These are phyloP conservation scores for Drosophila pandora DNA, from an alignment of 1,140 invertebrate genomes.

Conservation along the genomic window DNA sequence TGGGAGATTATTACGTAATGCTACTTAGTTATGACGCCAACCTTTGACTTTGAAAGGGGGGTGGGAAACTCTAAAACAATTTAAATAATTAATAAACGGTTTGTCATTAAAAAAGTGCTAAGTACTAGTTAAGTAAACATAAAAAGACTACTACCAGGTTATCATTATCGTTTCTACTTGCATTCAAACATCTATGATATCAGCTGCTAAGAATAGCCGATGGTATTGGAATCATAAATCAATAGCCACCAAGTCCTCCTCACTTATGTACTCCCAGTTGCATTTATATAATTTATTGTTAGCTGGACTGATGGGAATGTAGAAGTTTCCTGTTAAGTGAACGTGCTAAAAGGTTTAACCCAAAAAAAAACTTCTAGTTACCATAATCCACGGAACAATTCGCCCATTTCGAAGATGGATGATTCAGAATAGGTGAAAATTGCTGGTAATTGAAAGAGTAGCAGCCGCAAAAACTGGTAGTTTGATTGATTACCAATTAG, in stretches of 20 bases:
- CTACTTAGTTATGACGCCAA: constrained; percentile 12
- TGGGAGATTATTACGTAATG: constrained; percentile 17
- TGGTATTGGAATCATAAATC: constrained; percentile 34
- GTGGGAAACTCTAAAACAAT: background rate
- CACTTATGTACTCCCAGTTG: constrained; percentile 5
- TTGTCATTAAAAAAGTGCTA: background rate
- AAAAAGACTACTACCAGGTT: background rate
- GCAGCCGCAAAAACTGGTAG: constrained; percentile 18
- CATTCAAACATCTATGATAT: constrained; percentile 31
- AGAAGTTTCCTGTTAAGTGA: constrained; percentile 8
- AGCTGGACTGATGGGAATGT: constrained; percentile 8
- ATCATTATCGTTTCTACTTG: background rate
- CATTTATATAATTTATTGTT: constrained; percentile 27
- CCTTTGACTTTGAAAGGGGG: background rate
- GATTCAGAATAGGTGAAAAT: constrained; percentile 60
- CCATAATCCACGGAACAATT: constrained; percentile 26
- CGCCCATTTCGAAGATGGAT: constrained; percentile 25
- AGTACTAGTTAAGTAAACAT: background rate
- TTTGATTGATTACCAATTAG: constrained; percentile 78
- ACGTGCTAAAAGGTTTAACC: constrained; percentile 48
- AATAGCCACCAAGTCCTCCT: constrained; percentile 10
- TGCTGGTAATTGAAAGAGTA: constrained; percentile 31
- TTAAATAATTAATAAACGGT: background rate
- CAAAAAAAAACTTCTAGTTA: constrained; percentile 11
- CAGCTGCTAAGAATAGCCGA: constrained; percentile 26